Base-by-base conservation (phyloP, 2,113 vertebrate species). In the Pantherophis guttatus region DNA sequence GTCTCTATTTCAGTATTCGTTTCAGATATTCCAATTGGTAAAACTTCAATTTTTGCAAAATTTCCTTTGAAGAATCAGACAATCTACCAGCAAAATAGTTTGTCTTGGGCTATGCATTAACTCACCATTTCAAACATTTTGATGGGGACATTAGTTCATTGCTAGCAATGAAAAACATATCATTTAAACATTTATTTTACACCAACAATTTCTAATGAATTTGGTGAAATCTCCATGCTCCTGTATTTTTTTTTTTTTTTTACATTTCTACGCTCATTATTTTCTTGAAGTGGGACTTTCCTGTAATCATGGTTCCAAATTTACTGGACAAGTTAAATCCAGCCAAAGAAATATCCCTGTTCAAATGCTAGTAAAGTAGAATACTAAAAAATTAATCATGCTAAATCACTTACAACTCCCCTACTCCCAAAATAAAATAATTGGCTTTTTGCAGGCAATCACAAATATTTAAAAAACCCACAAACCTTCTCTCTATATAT, bases 121-220 rank as follows among this genome's bases (percentile, higher is more conserved):
- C 12, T 65, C 54, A 95, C 91, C 1, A 87, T 53, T 53, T 91
- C 17, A 90, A 95, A 89, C 15, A 52, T 52, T 1, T 0, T 62
- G 89, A 95, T 6, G 93, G 33, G 62, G 94, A 94, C 53, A 90
- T 9, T 86, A 50, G 91, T 59, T 86, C 91, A 94, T 44, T 62
- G 13, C 59, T 85, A 94, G 44, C 91, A 88, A 50, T 17, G 88
- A 58, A 95, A 96, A 62, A 52, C 57, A 48, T 89, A 75, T 75
- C n/a, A 75, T 33, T 75, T 75, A 19, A 75, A 33, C 52, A 88
- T 94, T 48, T 91, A 0, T 58, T 94, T 95, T 89, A 29, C 24
- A 50, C 10, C 48, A 81, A 70, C 70, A 86, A 39, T 96, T 95
- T 93, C 75, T 91, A 94, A 95, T 24, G 19, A 93, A 57, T 90